phyloP scores from a whole-genome alignment of 2,888 invertebrate genomes.

The Pomacea canaliculata region DNA sequence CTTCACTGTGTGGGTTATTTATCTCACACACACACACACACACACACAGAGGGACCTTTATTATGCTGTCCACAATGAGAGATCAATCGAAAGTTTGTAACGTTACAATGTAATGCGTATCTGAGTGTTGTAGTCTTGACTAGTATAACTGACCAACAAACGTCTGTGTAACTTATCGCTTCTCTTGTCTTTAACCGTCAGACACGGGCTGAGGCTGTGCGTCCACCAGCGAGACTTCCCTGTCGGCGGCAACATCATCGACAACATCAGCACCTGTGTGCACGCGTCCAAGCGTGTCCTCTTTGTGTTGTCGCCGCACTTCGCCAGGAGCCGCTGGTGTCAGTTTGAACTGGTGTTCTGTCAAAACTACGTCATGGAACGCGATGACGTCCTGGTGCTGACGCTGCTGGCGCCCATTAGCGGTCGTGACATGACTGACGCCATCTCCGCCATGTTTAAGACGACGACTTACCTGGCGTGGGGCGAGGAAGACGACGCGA shows the following conservation, averaged over 20 bases:
- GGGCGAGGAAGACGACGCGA: background rate
- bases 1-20: too few relatives aligned
- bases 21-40: too few relatives aligned
- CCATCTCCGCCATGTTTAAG: background rate
- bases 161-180: too few relatives aligned
- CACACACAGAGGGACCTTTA: too few relatives aligned
- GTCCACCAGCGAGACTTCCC: background rate
- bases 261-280: background rate
- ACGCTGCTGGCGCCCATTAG: background rate
- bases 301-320: background rate
- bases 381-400: background rate
- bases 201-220: background rate
- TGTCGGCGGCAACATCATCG: background rate
- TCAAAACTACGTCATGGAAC: background rate
- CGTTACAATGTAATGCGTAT: too few relatives aligned
- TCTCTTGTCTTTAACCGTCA: too few relatives aligned
- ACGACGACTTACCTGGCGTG: constrained; percentile 1
- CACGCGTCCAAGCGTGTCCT: background rate
- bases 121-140: too few relatives aligned
- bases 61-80: too few relatives aligned
- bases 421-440: background rate
- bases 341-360: constrained; percentile 1
- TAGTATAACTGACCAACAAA: too few relatives aligned
- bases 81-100: too few relatives aligned
- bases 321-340: constrained; percentile 1